phyloP scores from a whole-genome alignment of 2,113 vertebrate species.

The Danionella cerebrum region DNA sequence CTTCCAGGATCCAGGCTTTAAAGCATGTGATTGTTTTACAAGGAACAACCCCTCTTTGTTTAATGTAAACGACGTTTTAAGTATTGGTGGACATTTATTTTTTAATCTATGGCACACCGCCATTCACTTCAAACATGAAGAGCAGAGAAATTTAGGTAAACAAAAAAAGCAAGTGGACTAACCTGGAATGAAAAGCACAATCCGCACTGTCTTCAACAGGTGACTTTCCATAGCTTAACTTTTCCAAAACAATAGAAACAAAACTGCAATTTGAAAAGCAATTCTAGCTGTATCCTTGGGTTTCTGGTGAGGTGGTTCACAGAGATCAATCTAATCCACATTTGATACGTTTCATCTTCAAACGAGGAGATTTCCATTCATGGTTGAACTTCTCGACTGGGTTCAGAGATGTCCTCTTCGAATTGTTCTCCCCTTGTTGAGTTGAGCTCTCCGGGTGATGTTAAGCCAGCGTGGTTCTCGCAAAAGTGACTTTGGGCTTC shows the following conservation, averaged over 20 bases:
- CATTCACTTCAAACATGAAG: not conserved
- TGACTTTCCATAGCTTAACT: constrained; percentile 51
- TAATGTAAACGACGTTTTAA: not conserved
- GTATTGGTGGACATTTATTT: not conserved
- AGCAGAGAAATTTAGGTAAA: not conserved
- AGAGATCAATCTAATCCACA: constrained; percentile 30
- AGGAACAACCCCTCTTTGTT: not conserved
- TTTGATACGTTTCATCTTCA: constrained; percentile 25
- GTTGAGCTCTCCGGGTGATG: not conserved
- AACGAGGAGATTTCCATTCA: not conserved
- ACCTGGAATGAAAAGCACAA: constrained; percentile 61
- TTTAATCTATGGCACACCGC: no score
- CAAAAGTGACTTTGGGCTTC: not conserved
- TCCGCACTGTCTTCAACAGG: constrained; percentile 55
- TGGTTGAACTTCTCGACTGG: not conserved
- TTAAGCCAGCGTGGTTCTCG: not conserved
- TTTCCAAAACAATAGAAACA: not conserved
- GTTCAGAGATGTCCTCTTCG: not conserved
- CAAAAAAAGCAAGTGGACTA: constrained; percentile 38
- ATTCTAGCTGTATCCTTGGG: not conserved
- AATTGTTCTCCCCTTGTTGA: not conserved
- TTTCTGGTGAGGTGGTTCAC: no score
- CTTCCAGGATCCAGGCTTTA: not conserved
- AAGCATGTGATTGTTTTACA: not conserved
- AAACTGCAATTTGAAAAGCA: not conserved